Conservation (phyloP, 2,888 invertebrate genomes). For the Drosophila algonquin region DNA sequence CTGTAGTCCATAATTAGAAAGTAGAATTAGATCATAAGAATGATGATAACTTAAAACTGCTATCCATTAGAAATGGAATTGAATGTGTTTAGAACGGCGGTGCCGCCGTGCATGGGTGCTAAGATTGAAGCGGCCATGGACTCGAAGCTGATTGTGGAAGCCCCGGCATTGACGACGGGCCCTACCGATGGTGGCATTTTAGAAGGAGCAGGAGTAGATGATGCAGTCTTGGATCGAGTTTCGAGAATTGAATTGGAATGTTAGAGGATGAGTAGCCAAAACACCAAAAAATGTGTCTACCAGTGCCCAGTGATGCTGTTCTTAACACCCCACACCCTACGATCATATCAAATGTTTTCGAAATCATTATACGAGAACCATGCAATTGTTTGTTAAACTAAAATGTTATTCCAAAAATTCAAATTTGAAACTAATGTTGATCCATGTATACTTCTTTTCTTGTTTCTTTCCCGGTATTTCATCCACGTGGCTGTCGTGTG, state of each 20-base stretch:
- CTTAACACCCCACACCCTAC: background rate
- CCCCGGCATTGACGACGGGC: conserved; percentile 58
- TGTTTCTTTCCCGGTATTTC: conserved; percentile 67
- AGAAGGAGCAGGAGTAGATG: conserved; percentile 20
- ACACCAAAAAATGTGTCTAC: conserved; percentile 38
- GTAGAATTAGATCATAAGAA: too few species aligned
- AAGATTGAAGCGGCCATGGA: conserved; percentile 66
- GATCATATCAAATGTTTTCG: background rate
- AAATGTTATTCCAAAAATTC: conserved; percentile 20
- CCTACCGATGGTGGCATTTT: conserved; percentile 51
- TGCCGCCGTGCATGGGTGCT: conserved; percentile 76
- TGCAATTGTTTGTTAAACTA: background rate
- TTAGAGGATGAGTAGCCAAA: conserved; percentile 72
- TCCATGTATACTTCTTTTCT: conserved; percentile 31
- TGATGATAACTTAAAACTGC: background rate
- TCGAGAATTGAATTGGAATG: conserved; percentile 61
- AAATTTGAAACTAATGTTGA: conserved; percentile 25
- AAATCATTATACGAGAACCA: background rate
- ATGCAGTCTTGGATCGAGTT: background rate
- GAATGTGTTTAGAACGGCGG: conserved; percentile 78
- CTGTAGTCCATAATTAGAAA: background rate
- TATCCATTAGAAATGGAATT: conserved; percentile 76
- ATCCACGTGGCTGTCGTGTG: conserved; percentile 35
- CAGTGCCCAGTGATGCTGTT: conserved; percentile 14
- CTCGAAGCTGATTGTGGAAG: conserved; percentile 71